Base-by-base conservation (phyloP, 2,888 invertebrate species). In the Gonocerus acuteangulatus region DNA sequence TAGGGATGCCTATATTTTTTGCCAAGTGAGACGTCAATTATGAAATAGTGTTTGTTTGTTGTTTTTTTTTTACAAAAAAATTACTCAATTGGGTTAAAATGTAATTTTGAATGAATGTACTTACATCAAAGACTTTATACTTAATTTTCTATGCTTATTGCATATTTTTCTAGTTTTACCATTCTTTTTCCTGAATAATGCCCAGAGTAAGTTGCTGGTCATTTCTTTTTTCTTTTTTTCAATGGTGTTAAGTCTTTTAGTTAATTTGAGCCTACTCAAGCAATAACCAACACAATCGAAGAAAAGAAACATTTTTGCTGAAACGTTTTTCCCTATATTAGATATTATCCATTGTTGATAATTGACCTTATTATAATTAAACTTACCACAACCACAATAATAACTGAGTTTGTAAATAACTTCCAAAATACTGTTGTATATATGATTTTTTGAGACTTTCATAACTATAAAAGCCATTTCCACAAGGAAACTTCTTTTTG, bases 341-440 rank as follows among this genome's bases (percentile, higher is more conserved):
- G n/a, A n/a, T n/a, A n/a, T n/a, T n/a, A n/a, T n/a, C n/a, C n/a
- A n/a, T n/a, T n/a, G n/a, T n/a, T n/a, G n/a, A n/a, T n/a, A n/a
- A n/a, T n/a, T n/a, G n/a, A n/a, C n/a, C n/a, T n/a, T n/a, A n/a
- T n/a, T n/a, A n/a, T n/a, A n/a, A n/a, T n/a, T n/a, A n/a, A 9
- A 19, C 51, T 27, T 13, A 51, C 51, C 51, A 36, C 32, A 11
- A 19, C 2, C 1, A 6, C 32, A 15, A 4, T 36, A 34, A 13
- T 34, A 36, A 34, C 51, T 34, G 2, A 51, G 34, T 34, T 51
- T 32, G 36, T 51, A 34, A 19, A 56, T 61, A 13, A 64, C 45
- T 27, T 61, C 64, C 15, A 64, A 48, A n/a, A 61, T 19, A 4
- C 58, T 23, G 9, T 27, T 39, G 11, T 64, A 64, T 11, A 64